A percentile compares a stretch with the other conserved stretches of the same genome.
phyloP scores from a whole-genome alignment of 2,113 vertebrate genomes.

The Syngnathoides biaculeatus region DNA sequence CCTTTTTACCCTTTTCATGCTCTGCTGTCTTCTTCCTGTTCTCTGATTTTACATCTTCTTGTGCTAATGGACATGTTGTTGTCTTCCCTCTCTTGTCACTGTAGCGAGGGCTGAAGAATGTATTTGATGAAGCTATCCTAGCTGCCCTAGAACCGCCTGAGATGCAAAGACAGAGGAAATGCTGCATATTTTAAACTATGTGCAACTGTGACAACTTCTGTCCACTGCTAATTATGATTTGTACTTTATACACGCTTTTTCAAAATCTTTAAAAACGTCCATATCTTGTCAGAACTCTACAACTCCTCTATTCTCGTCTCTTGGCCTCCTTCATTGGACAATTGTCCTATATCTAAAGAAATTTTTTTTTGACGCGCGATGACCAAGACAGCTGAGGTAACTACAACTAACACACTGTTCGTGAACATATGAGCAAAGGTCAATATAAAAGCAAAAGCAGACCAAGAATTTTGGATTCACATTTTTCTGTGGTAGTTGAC shows the following conservation, averaged over 20 bases:
- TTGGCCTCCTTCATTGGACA: constrained; percentile 15
- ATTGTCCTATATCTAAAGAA: not conserved
- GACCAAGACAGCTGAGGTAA: not conserved
- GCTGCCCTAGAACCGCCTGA: constrained; percentile 98
- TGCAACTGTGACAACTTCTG: constrained; percentile 7
- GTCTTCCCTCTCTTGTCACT: constrained; percentile 86
- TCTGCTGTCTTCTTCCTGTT: constrained; percentile 25
- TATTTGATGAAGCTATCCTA: constrained; percentile 99
- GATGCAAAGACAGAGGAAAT: constrained; percentile 98
- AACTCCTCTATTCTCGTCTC: constrained; percentile 7
- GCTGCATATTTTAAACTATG: constrained; percentile 75
- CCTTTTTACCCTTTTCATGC: not conserved
- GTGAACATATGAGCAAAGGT: not conserved
- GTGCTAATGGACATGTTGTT: constrained; percentile 72
- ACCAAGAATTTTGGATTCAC: not conserved
- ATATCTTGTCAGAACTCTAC: not conserved
- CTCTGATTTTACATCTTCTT: constrained; percentile 63
- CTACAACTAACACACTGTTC: not conserved
- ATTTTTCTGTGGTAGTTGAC: not conserved
- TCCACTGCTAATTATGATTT: not conserved
- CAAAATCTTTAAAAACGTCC: constrained; percentile 7
- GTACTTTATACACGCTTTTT: not conserved
- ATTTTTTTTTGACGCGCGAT: not conserved
- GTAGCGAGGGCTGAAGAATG: constrained; percentile 99
- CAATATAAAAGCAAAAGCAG: not conserved